Conservation (phyloP, 2,888 invertebrate genomes). For the Lepidonotus clava region DNA sequence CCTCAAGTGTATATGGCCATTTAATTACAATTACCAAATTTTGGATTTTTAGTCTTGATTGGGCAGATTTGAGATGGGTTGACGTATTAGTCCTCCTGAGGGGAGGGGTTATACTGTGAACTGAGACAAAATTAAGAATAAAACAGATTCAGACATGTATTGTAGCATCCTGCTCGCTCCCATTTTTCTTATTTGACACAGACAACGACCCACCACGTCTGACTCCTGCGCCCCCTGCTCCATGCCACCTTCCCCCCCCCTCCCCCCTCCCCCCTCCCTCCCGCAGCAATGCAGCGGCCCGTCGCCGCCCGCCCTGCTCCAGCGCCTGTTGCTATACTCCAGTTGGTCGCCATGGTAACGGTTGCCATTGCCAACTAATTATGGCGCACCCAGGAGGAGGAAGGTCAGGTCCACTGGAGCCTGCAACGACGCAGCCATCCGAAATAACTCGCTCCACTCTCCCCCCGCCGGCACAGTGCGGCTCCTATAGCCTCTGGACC, state of each 20-base stretch:
- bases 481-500: neutral
- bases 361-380: slow-evolving; percentile 48
- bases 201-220: no score
- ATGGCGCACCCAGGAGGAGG: slow-evolving; percentile 29
- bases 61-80: no score
- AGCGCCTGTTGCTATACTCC: slow-evolving; percentile 38
- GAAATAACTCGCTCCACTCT: slow-evolving; percentile 46
- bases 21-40: no score
- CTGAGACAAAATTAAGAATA: neutral
- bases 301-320: neutral
- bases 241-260: neutral
- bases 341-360: slow-evolving; percentile 29
- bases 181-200: no score
- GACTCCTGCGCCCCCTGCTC: neutral
- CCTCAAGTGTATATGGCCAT: no score
- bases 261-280: neutral
- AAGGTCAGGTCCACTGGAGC: slow-evolving; percentile 34
- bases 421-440: slow-evolving; percentile 40
- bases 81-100: no score
- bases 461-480: neutral
- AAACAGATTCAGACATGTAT: neutral
- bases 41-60: no score
- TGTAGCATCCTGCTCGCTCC: neutral
- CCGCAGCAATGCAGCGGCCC: neutral
- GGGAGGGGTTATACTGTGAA: no score